Base-by-base conservation (phyloP, 2,888 invertebrate genomes). In the Sabatieria punctata region DNA sequence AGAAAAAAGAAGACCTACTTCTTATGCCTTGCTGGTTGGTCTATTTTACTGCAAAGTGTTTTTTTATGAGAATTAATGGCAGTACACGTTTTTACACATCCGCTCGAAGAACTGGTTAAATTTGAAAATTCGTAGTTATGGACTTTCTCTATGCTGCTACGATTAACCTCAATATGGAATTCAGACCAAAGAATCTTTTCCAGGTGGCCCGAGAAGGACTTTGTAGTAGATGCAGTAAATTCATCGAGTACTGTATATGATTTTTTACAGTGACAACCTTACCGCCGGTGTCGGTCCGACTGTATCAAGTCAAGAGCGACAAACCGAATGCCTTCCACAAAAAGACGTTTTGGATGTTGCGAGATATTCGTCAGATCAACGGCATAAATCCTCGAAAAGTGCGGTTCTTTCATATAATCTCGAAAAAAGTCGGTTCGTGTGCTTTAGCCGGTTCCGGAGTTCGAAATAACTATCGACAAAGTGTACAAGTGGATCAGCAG, bases 381-480 rank as follows among this genome's bases (percentile, higher is more conserved):
- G 85, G 83, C 6, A 79, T 79, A 58, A 77, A 75, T 57, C 76
- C 78, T 50, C 74, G 75, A 21, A 69, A 71, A 57, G 78, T 77
- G 57, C 52, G 37, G 13, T 18, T 37, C 41, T 8, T 21, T n/a
- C n/a, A n/a, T n/a, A n/a, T n/a, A n/a, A n/a, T n/a, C n/a, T n/a
- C n/a, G n/a, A n/a, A n/a, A n/a, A n/a, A n/a, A 3, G 21, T 43
- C 6, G 18, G 18, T 35, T 35, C 21, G 8, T 18, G 23, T 43
- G 37, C 58, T 58, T 41, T 54, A 69, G 73, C 73, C 77, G 49
- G 75, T 74, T 1, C 74, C 77, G 52, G 85, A 85, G 58, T 80
- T 86, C 65, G 84, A 85, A 65, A 69, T 86, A 41, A 77, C 79
- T 58, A 77, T 85, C 59, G 84, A 85, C 60, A 83, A 84, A 68